phyloP scores from a whole-genome alignment of 2,113 vertebrate genomes.

The Grus americana region DNA sequence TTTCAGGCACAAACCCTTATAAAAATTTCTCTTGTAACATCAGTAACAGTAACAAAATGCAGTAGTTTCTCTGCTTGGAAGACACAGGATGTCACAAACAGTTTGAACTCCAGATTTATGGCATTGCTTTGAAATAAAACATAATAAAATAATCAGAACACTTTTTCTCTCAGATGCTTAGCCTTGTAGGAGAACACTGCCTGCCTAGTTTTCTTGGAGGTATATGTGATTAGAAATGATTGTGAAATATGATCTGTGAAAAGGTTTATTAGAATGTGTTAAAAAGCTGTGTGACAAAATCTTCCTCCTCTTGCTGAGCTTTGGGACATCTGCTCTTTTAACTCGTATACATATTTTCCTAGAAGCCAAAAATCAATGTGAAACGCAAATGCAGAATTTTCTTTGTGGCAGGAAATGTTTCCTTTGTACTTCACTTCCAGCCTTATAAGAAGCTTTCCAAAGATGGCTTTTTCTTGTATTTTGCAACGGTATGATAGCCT shows the following conservation, averaged over 20 bases:
- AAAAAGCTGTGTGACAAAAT: neutral
- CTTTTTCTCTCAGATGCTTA: neutral
- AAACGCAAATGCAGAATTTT: neutral
- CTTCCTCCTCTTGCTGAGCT: neutral
- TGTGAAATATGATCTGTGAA: neutral
- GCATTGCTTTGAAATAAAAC: neutral
- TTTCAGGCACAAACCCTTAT: neutral
- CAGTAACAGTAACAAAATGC: neutral
- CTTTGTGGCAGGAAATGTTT: neutral
- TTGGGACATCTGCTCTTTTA: neutral
- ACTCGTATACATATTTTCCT: neutral
- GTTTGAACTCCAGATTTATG: neutral
- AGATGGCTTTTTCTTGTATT: neutral
- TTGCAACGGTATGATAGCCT: neutral
- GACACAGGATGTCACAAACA: neutral
- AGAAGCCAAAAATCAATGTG: neutral
- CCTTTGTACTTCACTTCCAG: neutral
- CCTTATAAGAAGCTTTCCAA: neutral
- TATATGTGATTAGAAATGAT: neutral
- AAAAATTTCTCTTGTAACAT: neutral
- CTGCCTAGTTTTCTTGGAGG: neutral
- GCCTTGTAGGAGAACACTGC: neutral
- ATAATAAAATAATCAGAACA: neutral
- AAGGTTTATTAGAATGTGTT: neutral
- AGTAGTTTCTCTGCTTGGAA: neutral